phyloP scores from a whole-genome alignment of 2,113 vertebrate genomes.

The Hydropotes inermis region DNA sequence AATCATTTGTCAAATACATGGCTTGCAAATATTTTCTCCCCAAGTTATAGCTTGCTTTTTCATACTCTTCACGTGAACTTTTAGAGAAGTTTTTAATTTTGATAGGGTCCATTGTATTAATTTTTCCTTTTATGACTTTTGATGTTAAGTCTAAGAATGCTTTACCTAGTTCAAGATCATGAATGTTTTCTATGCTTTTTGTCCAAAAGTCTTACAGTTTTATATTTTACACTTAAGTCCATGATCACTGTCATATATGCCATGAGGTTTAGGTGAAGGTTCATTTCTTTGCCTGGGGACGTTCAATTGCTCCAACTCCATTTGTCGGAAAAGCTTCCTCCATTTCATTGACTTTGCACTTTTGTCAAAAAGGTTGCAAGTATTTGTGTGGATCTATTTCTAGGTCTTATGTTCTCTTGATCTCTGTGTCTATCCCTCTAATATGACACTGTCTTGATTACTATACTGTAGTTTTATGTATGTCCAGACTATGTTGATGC shows the following conservation, averaged over 20 bases:
- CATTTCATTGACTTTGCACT: not conserved
- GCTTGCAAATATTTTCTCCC: not conserved
- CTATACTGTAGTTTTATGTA: not conserved
- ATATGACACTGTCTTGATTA: not conserved
- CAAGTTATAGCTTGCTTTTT: not conserved
- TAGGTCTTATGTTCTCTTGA: not conserved
- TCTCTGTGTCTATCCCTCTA: not conserved
- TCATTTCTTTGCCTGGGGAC: not conserved
- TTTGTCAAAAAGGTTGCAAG: not conserved
- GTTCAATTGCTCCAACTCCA: fast-evolving
- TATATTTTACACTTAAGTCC: not conserved
- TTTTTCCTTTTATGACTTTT: not conserved
- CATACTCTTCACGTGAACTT: not conserved
- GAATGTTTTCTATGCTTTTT: not conserved
- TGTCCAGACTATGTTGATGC: not conserved
- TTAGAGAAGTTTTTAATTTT: not conserved
- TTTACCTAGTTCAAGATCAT: not conserved
- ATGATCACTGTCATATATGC: not conserved
- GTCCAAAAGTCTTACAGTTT: not conserved
- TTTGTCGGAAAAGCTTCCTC: not conserved
- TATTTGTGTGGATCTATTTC: not conserved
- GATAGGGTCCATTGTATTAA: not conserved
- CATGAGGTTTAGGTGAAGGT: not conserved
- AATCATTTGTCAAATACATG: not conserved
- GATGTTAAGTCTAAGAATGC: not conserved